Conservation (phyloP, 1,140 invertebrate species). For the Anastatus disparis region DNA sequence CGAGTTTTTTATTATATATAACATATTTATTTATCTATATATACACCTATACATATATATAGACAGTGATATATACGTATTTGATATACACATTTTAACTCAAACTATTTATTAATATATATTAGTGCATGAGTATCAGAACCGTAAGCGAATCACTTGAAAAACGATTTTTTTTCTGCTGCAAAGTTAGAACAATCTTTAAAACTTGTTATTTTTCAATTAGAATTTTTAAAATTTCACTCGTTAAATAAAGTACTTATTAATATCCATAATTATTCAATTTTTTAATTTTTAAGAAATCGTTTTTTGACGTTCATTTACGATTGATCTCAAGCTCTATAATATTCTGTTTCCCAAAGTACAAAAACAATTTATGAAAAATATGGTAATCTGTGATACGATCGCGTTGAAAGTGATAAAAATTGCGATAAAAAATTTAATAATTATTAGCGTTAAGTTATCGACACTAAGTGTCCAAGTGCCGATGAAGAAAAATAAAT, state of each 20-base stretch:
- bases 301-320: constrained; percentile 1
- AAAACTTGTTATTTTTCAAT: neutral
- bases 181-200: neutral
- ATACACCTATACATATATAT: no score
- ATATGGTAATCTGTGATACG: neutral
- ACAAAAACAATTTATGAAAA: neutral
- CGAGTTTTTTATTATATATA: no score
- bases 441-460: constrained; percentile 17
- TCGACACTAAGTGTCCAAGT: constrained; percentile 20
- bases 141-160: neutral
- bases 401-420: constrained; percentile 16
- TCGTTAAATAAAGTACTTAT: no score
- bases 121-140: neutral
- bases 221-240: neutral
- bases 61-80: no score
- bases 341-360: neutral
- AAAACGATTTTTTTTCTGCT: no score
- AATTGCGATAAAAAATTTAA: neutral
- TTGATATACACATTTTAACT: no score
- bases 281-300: no score
- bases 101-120: no score
- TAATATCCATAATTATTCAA: no score
- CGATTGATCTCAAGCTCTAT: neutral
- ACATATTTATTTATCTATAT: no score
- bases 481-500: constrained; percentile 20